Evolutionary conservation across 2,797 vertebrate genomes (phyloP), one percentile per base, ranked within the genome.

Genomic region (Phoeniculus purpureus): DNA sequence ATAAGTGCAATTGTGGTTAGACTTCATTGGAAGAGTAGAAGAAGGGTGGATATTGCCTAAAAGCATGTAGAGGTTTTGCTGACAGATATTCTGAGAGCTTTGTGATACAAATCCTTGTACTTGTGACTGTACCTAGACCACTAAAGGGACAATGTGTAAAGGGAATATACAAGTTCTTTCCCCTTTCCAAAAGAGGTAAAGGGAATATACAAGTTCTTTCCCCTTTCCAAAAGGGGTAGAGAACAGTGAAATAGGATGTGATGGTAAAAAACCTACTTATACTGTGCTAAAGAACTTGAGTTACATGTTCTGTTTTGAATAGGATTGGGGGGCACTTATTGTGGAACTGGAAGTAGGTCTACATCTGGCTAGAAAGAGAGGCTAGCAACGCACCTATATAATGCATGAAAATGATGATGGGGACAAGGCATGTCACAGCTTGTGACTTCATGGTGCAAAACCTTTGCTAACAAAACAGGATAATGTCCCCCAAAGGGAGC

Each of bases 271-370:
- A 34, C 5, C 5, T 40, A 3, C 64, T 83, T 87, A 17, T 48
- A 5, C 5, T 12, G n/a, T 29, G 29, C 25, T 81, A 21, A 84
- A 83, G 29, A 81, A 47, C 4, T 76, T 32, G 15, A 91, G 78
- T 55, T n/a, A 37, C 2, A 2, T 10, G 5, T 10, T 50, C 8
- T 55, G 6, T 22, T 83, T 76, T 70, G 19, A 7, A 9, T 2
- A 1, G 54, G 8, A 14, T 4, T 26, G 7, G 12, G 7, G 2
- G n/a, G 8, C 4, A 34, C 8, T 52, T 71, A 19, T 3, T 16
- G n/a, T 51, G 52, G 23, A 73, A 81, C 62, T 19, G 6, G 56
- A 87, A 70, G 9, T 12, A 79, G 22, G 4, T 62, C 17, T 1
- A 0, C 1, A 0, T 78, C 58, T 81, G 50, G 19, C 45, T 72